Evolutionary conservation across 37 sponge, comb jelly and placozoan genomes (phyloP), one percentile per base, ranked within the genome.

Genomic region (Eunapius fragilis): DNA sequence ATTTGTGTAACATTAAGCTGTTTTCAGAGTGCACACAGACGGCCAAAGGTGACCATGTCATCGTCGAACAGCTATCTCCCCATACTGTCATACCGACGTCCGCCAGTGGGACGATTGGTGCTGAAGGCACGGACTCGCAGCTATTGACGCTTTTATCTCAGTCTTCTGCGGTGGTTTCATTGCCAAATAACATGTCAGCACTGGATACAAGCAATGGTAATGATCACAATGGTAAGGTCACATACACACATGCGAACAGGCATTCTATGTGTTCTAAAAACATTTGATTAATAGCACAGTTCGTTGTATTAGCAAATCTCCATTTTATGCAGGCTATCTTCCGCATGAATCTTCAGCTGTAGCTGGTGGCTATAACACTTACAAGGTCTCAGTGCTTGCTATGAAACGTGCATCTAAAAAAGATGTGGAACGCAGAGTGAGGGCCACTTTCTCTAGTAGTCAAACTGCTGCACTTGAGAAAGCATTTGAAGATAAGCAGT

Each of bases 381-480:
- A 58, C 58, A 58, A 58, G 58, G 58, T 58, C 58, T 58, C 58
- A 19, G 58, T 58, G 17, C 58, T 58, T 11, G 14, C 58, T 19
- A 17, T 58, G 58, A 58, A 58, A 58, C 58, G 58, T 13, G 72
- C 14, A 10, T 69, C 71, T 31, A 58, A 58, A 19, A 82, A 82
- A 45, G 31, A 24, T 23, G 23, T 27, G 7, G 28, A 80, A 11
- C 81, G 37, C 38, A 88, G 68, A 67, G 82, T 82, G 22, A 38
- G 88, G 31, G 77, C 82, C 26, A 88, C 88, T 13, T 88, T 88
- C 50, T 80, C 82, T 69, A 82, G 88, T 2, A 72, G n/a, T 24
- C 88, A 88, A 58, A 81, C 82, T 82, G 88, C 81, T 31, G 88
- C 81, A 75, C 75, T 88, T 19, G 88, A 88, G 48, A 88, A 88